Evolutionary conservation across 2,797 vertebrate species (phyloP).

Genomic region (Pipistrellus nathusii): DNA sequence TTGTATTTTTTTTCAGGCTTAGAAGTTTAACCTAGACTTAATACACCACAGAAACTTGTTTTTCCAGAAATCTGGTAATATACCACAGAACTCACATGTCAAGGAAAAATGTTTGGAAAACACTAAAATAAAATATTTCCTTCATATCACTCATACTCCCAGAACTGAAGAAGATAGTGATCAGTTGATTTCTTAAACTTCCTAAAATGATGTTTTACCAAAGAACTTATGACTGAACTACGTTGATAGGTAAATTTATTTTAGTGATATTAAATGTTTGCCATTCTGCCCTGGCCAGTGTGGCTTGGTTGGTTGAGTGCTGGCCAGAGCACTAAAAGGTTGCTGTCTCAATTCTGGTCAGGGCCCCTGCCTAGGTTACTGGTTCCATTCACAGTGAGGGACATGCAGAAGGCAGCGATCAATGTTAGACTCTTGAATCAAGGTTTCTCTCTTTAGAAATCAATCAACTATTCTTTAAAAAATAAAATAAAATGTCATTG

Average conservation of each 20-base stretch:
- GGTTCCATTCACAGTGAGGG: too few species aligned
- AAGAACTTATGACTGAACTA: neutral
- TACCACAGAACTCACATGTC: neutral
- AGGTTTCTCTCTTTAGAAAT: too few species aligned
- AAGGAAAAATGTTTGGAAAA: neutral
- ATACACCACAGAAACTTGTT: neutral
- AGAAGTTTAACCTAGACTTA: neutral
- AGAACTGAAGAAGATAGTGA: neutral
- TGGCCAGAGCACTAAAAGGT: too few species aligned
- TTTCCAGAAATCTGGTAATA: neutral
- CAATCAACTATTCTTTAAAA: too few species aligned
- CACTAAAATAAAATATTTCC: neutral
- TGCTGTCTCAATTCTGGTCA: too few species aligned
- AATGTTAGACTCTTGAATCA: too few species aligned
- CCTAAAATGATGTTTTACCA: neutral
- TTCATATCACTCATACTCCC: neutral
- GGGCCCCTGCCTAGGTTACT: too few species aligned
- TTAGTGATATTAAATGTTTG: neutral
- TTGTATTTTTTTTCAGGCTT: neutral
- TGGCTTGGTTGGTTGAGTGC: too few species aligned
- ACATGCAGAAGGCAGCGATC: too few species aligned
- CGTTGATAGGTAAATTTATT: neutral
- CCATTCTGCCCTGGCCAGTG: too few species aligned
- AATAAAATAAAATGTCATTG: neutral
- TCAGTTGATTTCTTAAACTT: constrained; percentile 2